Conservation (phyloP, 1,140 invertebrate species). For the Bombus haemorrhoidalis region DNA sequence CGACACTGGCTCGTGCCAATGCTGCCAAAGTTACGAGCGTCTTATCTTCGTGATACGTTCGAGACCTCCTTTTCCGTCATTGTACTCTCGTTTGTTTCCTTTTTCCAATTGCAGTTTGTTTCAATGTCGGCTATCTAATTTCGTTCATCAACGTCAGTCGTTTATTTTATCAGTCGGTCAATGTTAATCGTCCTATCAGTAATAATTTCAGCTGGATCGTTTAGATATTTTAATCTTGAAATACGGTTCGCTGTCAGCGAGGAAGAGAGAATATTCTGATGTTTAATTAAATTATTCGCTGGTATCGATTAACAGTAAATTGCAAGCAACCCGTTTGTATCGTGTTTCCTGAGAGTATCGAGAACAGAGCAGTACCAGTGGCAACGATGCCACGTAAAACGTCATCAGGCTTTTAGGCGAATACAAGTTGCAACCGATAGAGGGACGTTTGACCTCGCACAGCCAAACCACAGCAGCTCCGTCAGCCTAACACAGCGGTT, state of each 20-base stretch:
- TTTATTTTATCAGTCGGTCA: neutral
- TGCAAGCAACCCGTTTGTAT: neutral
- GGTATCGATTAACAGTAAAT: neutral
- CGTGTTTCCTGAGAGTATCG: neutral
- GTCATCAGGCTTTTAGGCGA: slow-evolving; percentile 38
- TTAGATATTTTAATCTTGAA: neutral
- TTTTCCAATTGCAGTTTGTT: neutral
- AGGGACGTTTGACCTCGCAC: slow-evolving; percentile 51
- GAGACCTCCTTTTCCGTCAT: neutral
- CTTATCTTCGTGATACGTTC: neutral
- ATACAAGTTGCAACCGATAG: slow-evolving; percentile 8
- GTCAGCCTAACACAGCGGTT: slow-evolving; percentile 55
- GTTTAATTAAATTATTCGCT: neutral
- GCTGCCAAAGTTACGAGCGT: slow-evolving; percentile 20
- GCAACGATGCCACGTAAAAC: slow-evolving; percentile 29
- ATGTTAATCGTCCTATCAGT: too few species aligned
- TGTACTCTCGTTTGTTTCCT: too few species aligned
- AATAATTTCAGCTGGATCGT: too few species aligned
- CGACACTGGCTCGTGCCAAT: neutral
- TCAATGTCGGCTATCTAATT: neutral
- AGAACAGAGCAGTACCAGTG: neutral
- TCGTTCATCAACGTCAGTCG: neutral
- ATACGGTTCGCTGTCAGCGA: neutral
- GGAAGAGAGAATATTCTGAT: neutral
- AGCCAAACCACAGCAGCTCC: slow-evolving; percentile 62